Base-by-base conservation (phyloP, 2,888 invertebrate genomes). In the Metallyticus violacea region DNA sequence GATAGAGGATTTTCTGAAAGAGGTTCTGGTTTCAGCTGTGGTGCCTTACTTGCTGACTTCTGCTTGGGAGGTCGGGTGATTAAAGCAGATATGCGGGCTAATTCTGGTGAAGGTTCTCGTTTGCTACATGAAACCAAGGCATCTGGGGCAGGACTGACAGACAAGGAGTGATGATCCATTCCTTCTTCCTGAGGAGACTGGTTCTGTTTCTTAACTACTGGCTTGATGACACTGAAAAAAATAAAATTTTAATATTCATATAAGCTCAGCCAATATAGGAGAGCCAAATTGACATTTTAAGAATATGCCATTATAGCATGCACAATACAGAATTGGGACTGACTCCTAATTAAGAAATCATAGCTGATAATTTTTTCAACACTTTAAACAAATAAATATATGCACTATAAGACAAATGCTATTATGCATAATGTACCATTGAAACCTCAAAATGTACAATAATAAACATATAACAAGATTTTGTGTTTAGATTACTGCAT, bases 21-120 rank as follows among this genome's bases (percentile, higher is more conserved):
- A 83, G 77, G 30, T 30, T 87, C 87, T 81, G 76, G 78, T 81
- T 85, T 87, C 28, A 81, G 87, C 77, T 84, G 62, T n/a, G 82
- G 79, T 83, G 86, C 40, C 88, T 87, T 88, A 87, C 88, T 90
- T 91, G 89, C 90, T 90, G 91, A 93, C 91, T 96, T 96, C 88
- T 93, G 94, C 90, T 97, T 97, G 2, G 96, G 96, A 85, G 97
- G 97, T 88, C 97, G 93, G 5, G 97, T 97, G 77, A 97, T 96
- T 87, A 97, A 91, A 28, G 97, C 96, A 7, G 97, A 96, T 90
- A 97, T 97, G 91, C 96, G 95, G 15, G 97, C 97, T 88, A 97
- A 92, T 90, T 97, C 97, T 9, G 97, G 97, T 40, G 97, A 96
- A 76, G 95, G 94, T 90, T 96, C 96, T 86, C 95, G 93, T 90